Percentiles rank a stretch among this genome's conserved stretches.
phyloP scores from a whole-genome alignment of 2,797 vertebrate species.

The Micrastur ruficollis region DNA sequence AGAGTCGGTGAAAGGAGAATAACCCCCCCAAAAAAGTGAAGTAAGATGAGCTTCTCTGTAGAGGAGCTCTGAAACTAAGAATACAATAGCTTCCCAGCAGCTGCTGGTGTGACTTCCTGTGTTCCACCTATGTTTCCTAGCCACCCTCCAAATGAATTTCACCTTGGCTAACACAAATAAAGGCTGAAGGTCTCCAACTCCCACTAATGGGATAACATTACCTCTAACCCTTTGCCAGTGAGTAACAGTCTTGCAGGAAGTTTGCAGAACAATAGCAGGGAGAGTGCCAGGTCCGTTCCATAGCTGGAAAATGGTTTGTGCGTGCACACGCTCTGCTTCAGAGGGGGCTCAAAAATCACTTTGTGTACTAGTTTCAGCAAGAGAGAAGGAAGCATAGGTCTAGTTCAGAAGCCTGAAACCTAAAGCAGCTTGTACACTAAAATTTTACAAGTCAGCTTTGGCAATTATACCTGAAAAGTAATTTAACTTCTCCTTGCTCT shows the following conservation, averaged over 20 bases:
- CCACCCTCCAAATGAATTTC: conserved; percentile 26
- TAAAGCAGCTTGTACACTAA: neutral
- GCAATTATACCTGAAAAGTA: neutral
- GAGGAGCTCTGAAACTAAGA: neutral
- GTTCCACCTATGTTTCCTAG: conserved; percentile 7
- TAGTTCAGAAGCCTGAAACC: neutral
- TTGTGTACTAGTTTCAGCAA: neutral
- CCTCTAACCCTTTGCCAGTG: conserved; percentile 26
- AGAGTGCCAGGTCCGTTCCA: conserved; percentile 12
- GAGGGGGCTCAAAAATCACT: neutral
- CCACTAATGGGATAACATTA: conserved; percentile 21
- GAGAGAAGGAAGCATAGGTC: neutral
- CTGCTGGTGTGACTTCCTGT: conserved; percentile 43
- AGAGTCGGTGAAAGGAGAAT: neutral
- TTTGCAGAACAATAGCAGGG: conserved; percentile 43
- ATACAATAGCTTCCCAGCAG: conserved; percentile 7
- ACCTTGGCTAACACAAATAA: conserved; percentile 19
- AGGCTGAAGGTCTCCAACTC: conserved; percentile 50
- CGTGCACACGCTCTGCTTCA: neutral
- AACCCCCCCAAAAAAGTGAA: neutral
- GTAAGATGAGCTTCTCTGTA: neutral
- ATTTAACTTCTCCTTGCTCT: neutral
- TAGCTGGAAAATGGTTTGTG: neutral
- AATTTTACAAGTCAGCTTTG: neutral
- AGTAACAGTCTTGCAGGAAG: conserved; percentile 47